Evolutionary conservation across 2,797 vertebrate species (phyloP).

Genomic region (Cirrhinus mrigala): DNA sequence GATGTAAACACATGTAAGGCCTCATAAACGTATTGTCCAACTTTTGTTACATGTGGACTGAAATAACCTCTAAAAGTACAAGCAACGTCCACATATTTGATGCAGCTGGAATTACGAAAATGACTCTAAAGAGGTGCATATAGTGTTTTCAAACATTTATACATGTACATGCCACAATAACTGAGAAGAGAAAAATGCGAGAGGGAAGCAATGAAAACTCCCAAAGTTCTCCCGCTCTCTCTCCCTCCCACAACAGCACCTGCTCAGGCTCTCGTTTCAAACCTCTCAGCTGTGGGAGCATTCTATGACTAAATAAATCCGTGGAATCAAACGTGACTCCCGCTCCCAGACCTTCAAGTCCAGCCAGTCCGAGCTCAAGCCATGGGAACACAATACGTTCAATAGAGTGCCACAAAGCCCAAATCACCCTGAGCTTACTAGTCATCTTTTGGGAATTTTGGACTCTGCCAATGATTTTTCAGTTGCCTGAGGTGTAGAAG

Average conservation of each 20-base stretch:
- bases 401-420: constrained; percentile 21
- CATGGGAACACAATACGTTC: constrained; percentile 49
- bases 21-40: too few species aligned
- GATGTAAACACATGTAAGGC: too few species aligned
- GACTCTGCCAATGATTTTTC: not conserved
- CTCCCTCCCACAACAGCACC: constrained; percentile 59
- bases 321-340: constrained; percentile 58
- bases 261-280: constrained; percentile 61
- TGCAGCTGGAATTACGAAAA: not conserved
- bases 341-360: constrained; percentile 41
- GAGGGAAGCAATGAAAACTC: constrained; percentile 50
- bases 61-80: not conserved
- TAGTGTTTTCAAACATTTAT: not conserved
- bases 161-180: not conserved
- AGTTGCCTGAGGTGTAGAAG: not conserved
- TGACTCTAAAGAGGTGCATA: not conserved
- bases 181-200: constrained; percentile 24
- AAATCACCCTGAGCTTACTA: not conserved
- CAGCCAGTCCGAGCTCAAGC: constrained; percentile 38
- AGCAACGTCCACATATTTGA: not conserved
- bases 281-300: constrained; percentile 64
- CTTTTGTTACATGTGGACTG: too few species aligned
- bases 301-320: constrained; percentile 62
- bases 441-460: constrained; percentile 16
- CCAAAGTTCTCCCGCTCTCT: constrained; percentile 27